Base-by-base conservation (phyloP, 2,113 vertebrate species). In the Pluvianellus socialis region DNA sequence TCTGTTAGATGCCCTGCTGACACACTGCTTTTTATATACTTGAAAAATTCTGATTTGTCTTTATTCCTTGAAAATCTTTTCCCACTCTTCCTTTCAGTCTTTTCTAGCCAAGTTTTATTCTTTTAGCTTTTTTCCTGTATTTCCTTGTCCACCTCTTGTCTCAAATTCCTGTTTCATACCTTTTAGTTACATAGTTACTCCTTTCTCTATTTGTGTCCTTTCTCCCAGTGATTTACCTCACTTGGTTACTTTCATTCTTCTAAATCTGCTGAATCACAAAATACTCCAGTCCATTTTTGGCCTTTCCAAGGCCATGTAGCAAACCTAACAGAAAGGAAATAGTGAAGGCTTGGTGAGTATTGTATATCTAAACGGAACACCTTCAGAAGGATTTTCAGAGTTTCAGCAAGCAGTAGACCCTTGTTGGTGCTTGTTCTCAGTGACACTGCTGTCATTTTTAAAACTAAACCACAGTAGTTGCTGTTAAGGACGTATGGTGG, bases 41-140 rank as follows among this genome's bases (percentile, higher is more conserved):
- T 95, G 77, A 93, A 71, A 53, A 88, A 79, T 74, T 94, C 92
- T 95, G 84, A 92, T 94, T 92, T 95, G 61, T 81, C 92, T 95
- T 95, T 95, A 61, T 45, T 89, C 55, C 90, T 89, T 88, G 40
- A 80, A 47, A 91, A 84, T 92, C n/a, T 92, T 88, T 35, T 83
- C 40, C 38, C 8, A 35, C 72, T 86, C 21, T 92, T 92, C 49
- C n/a, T 49, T 68, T 84, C 88, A 85, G 65, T 33, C 52, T 89
- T 87, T 71, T 82, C 52, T 71, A 56, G 70, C 5, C 33, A 45
- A 24, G 17, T 88, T 92, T 91, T 68, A 24, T 52, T 74, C 12
- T 45, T 74, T 85, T 23, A 52, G 52, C 26, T 79, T 71, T 74
- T 33, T 61, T 71, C 53, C 38, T 70, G 58, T 23, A 52, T 58